A percentile compares a stretch with the other conserved stretches of the same genome.
Conservation (phyloP, 1,140 invertebrate species). For the Bombyx mori region DNA sequence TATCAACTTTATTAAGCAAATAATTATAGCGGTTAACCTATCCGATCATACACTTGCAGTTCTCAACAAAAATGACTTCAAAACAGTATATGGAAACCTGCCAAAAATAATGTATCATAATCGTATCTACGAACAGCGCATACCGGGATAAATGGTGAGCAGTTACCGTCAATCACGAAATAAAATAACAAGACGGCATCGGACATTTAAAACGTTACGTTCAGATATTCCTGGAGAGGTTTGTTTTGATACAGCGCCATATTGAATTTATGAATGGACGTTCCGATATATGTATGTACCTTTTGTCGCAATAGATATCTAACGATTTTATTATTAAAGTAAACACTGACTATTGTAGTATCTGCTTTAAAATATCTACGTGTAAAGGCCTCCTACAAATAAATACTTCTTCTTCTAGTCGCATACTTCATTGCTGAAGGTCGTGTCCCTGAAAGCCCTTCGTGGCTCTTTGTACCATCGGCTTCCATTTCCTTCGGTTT, state of each 20-base stretch:
- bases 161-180: slow-evolving; percentile 21
- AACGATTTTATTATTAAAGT: not conserved
- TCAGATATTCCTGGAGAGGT: slow-evolving; percentile 17
- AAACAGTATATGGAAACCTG: slow-evolving; percentile 4
- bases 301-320: no score
- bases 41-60: no score
- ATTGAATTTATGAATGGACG: not conserved
- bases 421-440: no score
- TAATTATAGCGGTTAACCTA: no score
- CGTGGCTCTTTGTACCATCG: no score
- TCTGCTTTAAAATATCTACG: not conserved
- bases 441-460: no score
- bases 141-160: slow-evolving; percentile 5
- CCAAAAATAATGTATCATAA: slow-evolving; percentile 5
- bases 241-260: slow-evolving; percentile 17
- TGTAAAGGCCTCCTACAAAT: not conserved
- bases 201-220: slow-evolving; percentile 14
- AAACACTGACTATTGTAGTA: not conserved
- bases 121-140: slow-evolving; percentile 4
- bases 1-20: no score
- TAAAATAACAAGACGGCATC: slow-evolving; percentile 20
- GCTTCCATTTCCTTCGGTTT: no score
- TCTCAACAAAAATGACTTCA: not conserved
- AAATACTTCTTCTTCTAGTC: not conserved
- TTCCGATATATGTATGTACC: not conserved